Base-by-base conservation (phyloP, 2,113 vertebrate genomes). In the Percina caprodes region DNA sequence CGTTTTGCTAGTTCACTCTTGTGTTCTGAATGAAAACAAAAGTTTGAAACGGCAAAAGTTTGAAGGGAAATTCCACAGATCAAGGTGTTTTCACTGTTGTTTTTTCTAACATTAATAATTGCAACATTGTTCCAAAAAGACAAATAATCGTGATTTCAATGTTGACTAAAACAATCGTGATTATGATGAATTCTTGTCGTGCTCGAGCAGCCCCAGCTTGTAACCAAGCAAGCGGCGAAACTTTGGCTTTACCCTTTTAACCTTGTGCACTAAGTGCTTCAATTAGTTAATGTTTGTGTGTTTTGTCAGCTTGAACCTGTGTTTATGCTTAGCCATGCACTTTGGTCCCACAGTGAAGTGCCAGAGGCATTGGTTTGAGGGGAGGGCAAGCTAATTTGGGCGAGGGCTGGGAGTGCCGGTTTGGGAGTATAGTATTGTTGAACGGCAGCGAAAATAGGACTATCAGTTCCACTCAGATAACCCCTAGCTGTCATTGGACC, bases 391-490 rank as follows among this genome's bases (percentile, higher is more conserved):
- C 90, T 88, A 91, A 85, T 88, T 93, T 91, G 86, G 87, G 69
- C 66, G 69, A 60, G 87, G 80, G 69, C n/a, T 15, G 79, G 87
- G 86, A 60, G 87, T 79, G 67, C n/a, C 12, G 79, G 87, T 85
- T 86, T 82, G 77, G 74, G 86, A 63, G 70, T 67, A 42, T 42
- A 85, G 92, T 89, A 94, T 95, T 95, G 96, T 96, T 95, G 92
- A 85, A 88, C 83, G 60, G 79, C 89, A 94, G 92, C 89, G 80
- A 94, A 95, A 96, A 95, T 94, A 94, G 95, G 95, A 93, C 94
- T 95, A 97, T 97, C 96, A 96, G 95, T 96, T 97, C 96, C 95
- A 96, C 96, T 96, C 94, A 96, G 96, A 97, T 97, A 97, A 96
- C 95, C 96, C 95, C 94, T 95, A 85, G 95, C 94, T 96, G 96